Evolutionary conservation across 2,113 vertebrate species (phyloP).

Genomic region (Saccopteryx leptura): DNA sequence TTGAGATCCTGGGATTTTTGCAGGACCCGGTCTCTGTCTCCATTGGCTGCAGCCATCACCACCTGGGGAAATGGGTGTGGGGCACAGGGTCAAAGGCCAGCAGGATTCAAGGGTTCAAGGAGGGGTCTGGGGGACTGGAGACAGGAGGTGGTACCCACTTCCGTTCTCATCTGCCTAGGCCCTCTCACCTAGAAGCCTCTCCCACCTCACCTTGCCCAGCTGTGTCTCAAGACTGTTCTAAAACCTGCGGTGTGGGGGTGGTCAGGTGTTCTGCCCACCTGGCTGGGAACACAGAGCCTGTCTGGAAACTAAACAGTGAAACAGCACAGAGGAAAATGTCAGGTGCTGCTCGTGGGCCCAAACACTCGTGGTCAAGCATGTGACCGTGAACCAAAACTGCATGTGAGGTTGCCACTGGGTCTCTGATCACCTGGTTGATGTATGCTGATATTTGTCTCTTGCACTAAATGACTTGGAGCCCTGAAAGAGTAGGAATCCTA

Average conservation of each 20-base stretch:
- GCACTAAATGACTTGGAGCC: not conserved
- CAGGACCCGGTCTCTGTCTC: conserved; percentile 91
- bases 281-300: not conserved
- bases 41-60: conserved; percentile 92
- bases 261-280: not conserved
- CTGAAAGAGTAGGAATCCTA: not conserved
- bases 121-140: not conserved
- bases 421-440: not conserved
- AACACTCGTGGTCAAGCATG: not conserved
- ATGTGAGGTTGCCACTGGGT: not conserved
- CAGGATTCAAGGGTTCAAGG: not conserved
- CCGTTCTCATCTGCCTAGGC: not conserved
- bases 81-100: not conserved
- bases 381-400: not conserved
- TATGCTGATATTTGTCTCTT: not conserved
- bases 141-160: not conserved
- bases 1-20: conserved; percentile 94
- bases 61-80: conserved; percentile 86
- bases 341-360: not conserved
- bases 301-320: not conserved
- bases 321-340: not conserved
- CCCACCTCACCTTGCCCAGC: not conserved
- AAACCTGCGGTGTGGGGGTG: not conserved
- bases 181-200: not conserved
- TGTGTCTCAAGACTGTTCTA: not conserved